Evolutionary conservation across 2,113 vertebrate genomes (phyloP).

Genomic region (Polyodon spathula): DNA sequence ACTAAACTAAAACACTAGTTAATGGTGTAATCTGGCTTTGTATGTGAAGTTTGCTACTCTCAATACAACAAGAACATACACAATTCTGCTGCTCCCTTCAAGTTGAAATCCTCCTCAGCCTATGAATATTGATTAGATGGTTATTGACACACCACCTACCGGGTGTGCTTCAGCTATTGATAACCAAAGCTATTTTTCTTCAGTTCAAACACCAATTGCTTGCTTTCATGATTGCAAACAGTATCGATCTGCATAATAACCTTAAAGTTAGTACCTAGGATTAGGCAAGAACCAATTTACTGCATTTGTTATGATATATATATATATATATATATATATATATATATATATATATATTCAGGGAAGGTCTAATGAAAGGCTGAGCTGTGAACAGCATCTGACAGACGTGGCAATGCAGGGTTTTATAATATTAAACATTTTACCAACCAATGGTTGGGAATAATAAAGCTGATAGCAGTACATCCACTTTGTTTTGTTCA

Average conservation of each 20-base stretch:
- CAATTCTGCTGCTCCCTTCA: constrained; percentile 42
- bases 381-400: constrained; percentile 45
- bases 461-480: too few relatives aligned
- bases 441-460: too few relatives aligned
- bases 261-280: constrained; percentile 72
- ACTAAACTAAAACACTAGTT: constrained; percentile 19
- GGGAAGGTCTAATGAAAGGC: constrained; percentile 78
- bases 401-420: constrained; percentile 45
- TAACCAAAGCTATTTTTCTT: constrained; percentile 71
- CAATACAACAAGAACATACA: constrained; percentile 29
- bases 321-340: too few relatives aligned
- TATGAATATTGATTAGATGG: constrained; percentile 51
- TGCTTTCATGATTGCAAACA: constrained; percentile 98
- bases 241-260: constrained; percentile 96
- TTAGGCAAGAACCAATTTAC: constrained; percentile 78
- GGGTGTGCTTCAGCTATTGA: constrained; percentile 78
- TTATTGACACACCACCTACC: constrained; percentile 81
- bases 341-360: too few relatives aligned
- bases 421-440: constrained; percentile 7
- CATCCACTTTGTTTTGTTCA: too few relatives aligned
- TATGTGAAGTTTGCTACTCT: constrained; percentile 11
- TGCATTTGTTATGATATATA: constrained; percentile 70
- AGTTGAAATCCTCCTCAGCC: constrained; percentile 50
- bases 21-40: constrained; percentile 27
- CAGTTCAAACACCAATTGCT: constrained; percentile 80